These are phyloP conservation scores for Pseudochromis fuscus DNA, from an alignment of 2,797 vertebrate species.

Conservation along the genomic window DNA sequence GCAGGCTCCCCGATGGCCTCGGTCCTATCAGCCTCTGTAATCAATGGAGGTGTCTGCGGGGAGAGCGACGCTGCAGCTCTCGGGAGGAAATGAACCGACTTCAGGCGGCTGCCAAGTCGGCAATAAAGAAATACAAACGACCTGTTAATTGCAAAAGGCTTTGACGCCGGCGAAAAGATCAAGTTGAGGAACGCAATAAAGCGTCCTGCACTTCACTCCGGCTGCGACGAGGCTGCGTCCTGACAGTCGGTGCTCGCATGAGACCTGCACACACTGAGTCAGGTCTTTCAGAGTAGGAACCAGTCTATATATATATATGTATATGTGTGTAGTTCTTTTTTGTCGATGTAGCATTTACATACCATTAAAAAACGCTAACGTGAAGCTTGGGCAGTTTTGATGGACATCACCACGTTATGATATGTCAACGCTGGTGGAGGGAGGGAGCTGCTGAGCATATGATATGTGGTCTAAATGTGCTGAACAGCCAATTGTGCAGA, in stretches of 20 bases:
- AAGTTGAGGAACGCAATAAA: constrained; percentile 49
- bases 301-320: not conserved
- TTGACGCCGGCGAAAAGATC: constrained; percentile 21
- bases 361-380: constrained; percentile 16
- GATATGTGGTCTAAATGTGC: constrained; percentile 72
- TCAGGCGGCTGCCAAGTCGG: constrained; percentile 50
- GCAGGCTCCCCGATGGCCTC: constrained; percentile 52
- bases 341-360: constrained; percentile 57
- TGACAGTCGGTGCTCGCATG: constrained; percentile 25
- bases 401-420: constrained; percentile 51
- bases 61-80: constrained; percentile 47
- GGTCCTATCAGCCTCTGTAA: constrained; percentile 64
- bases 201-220: constrained; percentile 5
- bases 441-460: constrained; percentile 53
- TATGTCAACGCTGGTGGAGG: constrained; percentile 31
- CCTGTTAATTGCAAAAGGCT: constrained; percentile 66
- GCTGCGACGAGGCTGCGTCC: not conserved
- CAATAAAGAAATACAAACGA: constrained; percentile 70
- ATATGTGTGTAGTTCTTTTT: constrained; percentile 7
- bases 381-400: constrained; percentile 56
- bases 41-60: constrained; percentile 64
- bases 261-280: constrained; percentile 51
- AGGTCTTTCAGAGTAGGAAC: constrained; percentile 43
- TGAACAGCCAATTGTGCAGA: constrained; percentile 57
- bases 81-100: constrained; percentile 66